Evolutionary conservation across 2,888 invertebrate species (phyloP).

Genomic region (Euzophera pinguis): DNA sequence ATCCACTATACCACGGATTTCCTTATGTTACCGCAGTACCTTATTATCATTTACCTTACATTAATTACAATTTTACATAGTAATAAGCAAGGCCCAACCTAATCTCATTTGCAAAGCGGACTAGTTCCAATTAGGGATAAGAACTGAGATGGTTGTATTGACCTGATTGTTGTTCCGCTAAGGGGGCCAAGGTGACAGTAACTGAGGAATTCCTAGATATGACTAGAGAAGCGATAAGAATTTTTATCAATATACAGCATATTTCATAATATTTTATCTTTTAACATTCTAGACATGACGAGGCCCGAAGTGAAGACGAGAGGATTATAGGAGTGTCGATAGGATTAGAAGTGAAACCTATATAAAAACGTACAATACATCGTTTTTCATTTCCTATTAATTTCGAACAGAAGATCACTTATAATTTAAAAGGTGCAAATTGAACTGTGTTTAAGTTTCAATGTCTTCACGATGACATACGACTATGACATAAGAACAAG

Average conservation of each 20-base stretch:
- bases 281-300: too few relatives aligned
- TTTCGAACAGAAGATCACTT: too few relatives aligned
- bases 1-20: neutral
- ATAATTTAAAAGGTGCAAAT: too few relatives aligned
- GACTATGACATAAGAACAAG: neutral
- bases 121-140: slow-evolving; percentile 6
- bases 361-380: too few relatives aligned
- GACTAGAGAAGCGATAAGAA: neutral
- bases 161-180: slow-evolving; percentile 1
- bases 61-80: slow-evolving; percentile 6
- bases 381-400: too few relatives aligned
- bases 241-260: neutral
- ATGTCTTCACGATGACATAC: neutral
- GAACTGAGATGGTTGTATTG: slow-evolving; percentile 1
- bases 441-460: too few relatives aligned
- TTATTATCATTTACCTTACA: slow-evolving; percentile 7
- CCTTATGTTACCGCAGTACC: neutral
- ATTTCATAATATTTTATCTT: too few relatives aligned
- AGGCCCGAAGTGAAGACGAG: too few relatives aligned
- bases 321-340: too few relatives aligned
- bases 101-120: slow-evolving; percentile 2
- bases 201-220: neutral
- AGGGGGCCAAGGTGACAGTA: neutral
- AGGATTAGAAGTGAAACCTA: too few relatives aligned
- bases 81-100: slow-evolving; percentile 1